These are phyloP conservation scores for Cynocephalus volans DNA, from an alignment of 2,113 vertebrate genomes.

Conservation along the genomic window DNA sequence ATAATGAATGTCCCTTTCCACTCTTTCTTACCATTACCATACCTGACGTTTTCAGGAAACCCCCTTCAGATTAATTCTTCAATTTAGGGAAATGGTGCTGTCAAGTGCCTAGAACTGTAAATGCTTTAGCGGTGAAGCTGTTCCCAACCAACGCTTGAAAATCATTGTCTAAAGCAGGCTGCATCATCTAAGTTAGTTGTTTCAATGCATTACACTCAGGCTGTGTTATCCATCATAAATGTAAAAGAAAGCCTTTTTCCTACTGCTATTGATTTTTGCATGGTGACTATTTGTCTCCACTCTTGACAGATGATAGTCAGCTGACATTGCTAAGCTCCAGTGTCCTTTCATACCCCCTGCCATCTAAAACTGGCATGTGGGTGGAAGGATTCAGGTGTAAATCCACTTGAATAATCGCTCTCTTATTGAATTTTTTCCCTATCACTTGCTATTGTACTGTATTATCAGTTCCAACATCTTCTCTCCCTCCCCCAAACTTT, in stretches of 20 bases:
- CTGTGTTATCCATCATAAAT: conserved; percentile 75
- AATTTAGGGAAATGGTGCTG: background rate
- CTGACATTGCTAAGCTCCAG: conserved; percentile 54
- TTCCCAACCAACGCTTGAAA: conserved; percentile 45
- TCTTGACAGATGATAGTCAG: conserved; percentile 67
- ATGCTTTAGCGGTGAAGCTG: background rate
- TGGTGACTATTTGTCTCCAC: conserved; percentile 71
- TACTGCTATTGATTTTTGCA: conserved; percentile 74
- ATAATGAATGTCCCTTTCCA: background rate
- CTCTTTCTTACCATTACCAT: background rate
- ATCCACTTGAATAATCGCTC: conserved; percentile 44
- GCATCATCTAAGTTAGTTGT: conserved; percentile 59
- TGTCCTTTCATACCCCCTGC: conserved; percentile 33
- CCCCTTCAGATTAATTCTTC: conserved; percentile 30
- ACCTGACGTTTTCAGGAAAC: background rate
- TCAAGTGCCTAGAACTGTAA: background rate
- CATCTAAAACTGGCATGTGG: background rate
- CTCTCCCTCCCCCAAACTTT: background rate
- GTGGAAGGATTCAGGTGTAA: conserved; percentile 50
- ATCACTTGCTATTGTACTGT: background rate
- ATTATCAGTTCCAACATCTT: background rate
- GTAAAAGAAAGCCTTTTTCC: conserved; percentile 71
- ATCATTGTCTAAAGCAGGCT: conserved; percentile 7
- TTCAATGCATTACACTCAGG: conserved; percentile 59
- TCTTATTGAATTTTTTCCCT: background rate